Evolutionary conservation across 2,113 vertebrate species (phyloP).

Genomic region (Chascanopsetta lugubris): DNA sequence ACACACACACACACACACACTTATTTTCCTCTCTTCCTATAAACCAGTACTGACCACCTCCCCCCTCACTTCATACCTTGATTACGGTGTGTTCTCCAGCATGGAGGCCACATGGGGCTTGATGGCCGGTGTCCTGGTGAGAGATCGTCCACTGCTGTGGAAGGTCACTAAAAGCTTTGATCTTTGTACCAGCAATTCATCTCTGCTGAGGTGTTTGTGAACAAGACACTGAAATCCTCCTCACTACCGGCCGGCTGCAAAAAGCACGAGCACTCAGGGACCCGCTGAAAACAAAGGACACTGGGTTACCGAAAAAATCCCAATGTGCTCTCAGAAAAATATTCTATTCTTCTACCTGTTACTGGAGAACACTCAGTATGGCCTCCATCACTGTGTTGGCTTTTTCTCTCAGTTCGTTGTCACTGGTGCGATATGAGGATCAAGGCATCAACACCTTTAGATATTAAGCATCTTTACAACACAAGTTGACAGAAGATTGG

Average conservation of each 20-base stretch:
- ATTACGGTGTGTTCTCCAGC: constrained; percentile 53
- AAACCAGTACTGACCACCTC: constrained; percentile 33
- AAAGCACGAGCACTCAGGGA: constrained; percentile 22
- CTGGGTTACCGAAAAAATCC: neutral
- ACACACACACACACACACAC: constrained; percentile 8
- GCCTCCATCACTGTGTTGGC: no score
- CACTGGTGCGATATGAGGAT: no score
- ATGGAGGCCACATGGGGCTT: constrained; percentile 42
- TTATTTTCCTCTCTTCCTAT: constrained; percentile 11
- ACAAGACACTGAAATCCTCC: constrained; percentile 12
- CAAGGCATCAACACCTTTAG: no score
- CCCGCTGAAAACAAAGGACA: neutral
- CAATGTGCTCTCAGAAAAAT: neutral
- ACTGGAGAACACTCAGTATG: no score
- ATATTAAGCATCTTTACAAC: no score
- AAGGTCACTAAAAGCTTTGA: constrained; percentile 63
- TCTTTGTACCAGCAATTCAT: constrained; percentile 46
- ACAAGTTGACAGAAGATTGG: no score
- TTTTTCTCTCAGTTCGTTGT: no score
- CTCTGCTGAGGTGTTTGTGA: constrained; percentile 31
- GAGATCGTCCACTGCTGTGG: constrained; percentile 48
- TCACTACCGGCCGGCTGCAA: constrained; percentile 17
- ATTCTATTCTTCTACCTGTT: no score
- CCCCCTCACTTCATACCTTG: constrained; percentile 49
- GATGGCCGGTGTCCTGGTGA: constrained; percentile 28